Conservation (phyloP, 2,797 vertebrate species). For the Gymnothorax reevesii region DNA sequence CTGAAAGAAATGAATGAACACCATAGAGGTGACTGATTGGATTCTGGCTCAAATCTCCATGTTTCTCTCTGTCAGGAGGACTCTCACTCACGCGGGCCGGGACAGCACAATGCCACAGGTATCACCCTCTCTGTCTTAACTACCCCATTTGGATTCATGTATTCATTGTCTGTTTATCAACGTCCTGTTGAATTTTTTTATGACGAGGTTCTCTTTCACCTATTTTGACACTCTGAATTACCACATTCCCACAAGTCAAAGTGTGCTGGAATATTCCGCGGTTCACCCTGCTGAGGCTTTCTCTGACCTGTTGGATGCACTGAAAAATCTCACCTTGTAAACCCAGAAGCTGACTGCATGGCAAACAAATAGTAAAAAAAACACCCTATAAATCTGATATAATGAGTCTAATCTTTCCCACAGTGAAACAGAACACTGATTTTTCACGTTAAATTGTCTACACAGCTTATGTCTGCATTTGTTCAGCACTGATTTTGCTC, state of each 20-base stretch:
- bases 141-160: background rate
- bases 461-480: background rate
- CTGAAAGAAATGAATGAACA: background rate
- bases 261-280: background rate
- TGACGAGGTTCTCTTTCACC: background rate
- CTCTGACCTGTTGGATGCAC: background rate
- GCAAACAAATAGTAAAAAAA: background rate
- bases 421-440: background rate
- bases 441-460: background rate
- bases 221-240: background rate
- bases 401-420: background rate
- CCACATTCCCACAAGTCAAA: background rate
- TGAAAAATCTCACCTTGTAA: background rate
- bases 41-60: background rate
- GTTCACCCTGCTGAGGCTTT: background rate
- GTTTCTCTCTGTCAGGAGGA: constrained; percentile 80
- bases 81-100: constrained; percentile 76
- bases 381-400: background rate
- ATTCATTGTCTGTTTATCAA: background rate
- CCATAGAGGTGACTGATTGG: background rate
- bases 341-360: background rate
- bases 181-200: background rate
- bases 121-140: background rate
- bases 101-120: constrained; percentile 89
- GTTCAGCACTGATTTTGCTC: background rate